Base-by-base conservation (phyloP, 2,113 vertebrate genomes). In the Albula glossodonta region DNA sequence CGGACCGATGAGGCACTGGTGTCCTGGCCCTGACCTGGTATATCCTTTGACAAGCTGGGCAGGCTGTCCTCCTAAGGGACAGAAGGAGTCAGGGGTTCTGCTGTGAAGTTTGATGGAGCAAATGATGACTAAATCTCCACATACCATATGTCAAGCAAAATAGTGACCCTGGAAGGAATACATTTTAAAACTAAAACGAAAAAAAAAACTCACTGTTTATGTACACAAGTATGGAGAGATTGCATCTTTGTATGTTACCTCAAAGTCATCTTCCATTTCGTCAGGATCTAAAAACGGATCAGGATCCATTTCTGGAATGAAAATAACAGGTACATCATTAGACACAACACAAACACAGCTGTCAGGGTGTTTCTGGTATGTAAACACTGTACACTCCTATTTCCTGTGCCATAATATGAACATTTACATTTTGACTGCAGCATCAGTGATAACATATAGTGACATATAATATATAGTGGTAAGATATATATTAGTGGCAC, bases 251-350 rank as follows among this genome's bases (percentile, higher is more conserved):
- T 17, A 83, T 70, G 60, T 63, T 31, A 85, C 84, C 84, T 85
- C 66, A n/a, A 81, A n/a, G 22, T 66, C 56, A 17, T 81, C 94
- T 83, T 94, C 92, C 9, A 83, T 86, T 22, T 92, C 88, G 90
- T 90, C 92, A n/a, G 93, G 88, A 87, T 91, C 85, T 12, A 83
- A 85, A 49, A 86, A 78, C 52, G 89, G 89, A 85, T 91, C 88
- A 84, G 87, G 78, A 48, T 60, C 9, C 51, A 90, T 86, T 86
- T 92, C 95, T 95, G 91, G 31, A 49, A 63, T 52, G 74, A 11
- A 81, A 83, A 9, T 51, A 49, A 78, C n/a, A 25, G 52, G 51
- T 11, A 31, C 5, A 83, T 41, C 82, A 57, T 83, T 79, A 83
- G 74, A 79, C 13, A 85, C 56, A 57, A 53, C n/a, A 25, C 2